phyloP scores from a whole-genome alignment of 2,797 vertebrate genomes.

The Takifugu rubripes region DNA sequence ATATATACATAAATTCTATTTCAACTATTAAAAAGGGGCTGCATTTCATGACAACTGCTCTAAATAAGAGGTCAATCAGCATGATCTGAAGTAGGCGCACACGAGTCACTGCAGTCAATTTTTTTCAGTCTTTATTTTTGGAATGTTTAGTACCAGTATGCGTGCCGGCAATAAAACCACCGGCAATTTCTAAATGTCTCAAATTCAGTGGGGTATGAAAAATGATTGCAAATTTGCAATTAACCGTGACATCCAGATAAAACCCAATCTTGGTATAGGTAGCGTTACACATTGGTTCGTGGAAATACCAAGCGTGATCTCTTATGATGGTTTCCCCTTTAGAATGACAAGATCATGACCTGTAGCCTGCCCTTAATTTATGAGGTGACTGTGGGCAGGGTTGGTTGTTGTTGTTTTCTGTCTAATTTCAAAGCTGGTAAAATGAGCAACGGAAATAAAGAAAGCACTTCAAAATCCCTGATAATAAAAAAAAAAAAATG shows the following conservation, averaged over 20 bases:
- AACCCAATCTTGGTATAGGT: conserved; percentile 76
- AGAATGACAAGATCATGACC: conserved; percentile 70
- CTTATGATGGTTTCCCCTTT: conserved; percentile 64
- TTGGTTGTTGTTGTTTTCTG: conserved; percentile 44
- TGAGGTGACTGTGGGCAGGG: conserved; percentile 62
- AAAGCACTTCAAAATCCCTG: conserved; percentile 78
- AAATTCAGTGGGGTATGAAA: conserved; percentile 78
- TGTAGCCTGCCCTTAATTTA: conserved; percentile 67
- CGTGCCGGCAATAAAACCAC: conserved; percentile 75
- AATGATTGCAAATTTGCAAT: conserved; percentile 80
- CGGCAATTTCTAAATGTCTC: conserved; percentile 73
- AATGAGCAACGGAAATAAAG: conserved; percentile 72
- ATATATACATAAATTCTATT: conserved; percentile 89
- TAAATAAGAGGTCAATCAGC: conserved; percentile 84
- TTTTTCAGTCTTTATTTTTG: conserved; percentile 80
- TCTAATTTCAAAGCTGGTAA: conserved; percentile 71
- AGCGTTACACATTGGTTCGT: conserved; percentile 76
- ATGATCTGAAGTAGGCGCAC: conserved; percentile 82
- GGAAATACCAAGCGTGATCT: conserved; percentile 74
- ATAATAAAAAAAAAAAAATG: conserved; percentile 69
- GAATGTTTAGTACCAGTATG: conserved; percentile 84
- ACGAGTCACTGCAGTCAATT: conserved; percentile 79
- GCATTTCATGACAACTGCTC: conserved; percentile 84
- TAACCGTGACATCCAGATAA: conserved; percentile 82
- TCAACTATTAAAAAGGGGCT: conserved; percentile 87